Conservation (phyloP, 1,140 invertebrate species). For the Laupala kohalensis region DNA sequence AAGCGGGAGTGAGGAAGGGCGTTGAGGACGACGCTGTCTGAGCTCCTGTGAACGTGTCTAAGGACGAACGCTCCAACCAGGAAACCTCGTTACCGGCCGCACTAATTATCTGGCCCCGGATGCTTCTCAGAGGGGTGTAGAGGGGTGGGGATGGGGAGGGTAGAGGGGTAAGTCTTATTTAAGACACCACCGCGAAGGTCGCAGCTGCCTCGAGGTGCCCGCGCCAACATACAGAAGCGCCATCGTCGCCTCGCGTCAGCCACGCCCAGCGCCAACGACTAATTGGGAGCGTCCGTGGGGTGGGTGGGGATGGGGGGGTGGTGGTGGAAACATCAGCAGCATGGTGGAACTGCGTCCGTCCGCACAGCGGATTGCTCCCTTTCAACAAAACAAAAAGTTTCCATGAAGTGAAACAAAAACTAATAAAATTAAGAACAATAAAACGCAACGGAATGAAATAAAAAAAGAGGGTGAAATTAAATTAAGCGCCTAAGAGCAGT, state of each 20-base stretch:
- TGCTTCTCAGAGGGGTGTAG: not conserved
- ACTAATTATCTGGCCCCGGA: not conserved
- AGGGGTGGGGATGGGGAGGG: no score
- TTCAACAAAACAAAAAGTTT: not conserved
- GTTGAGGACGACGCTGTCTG: no score
- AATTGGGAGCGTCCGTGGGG: not conserved
- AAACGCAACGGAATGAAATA: not conserved
- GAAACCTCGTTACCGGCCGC: not conserved
- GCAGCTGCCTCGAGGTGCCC: not conserved
- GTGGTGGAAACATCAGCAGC: not conserved
- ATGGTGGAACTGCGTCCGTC: no score
- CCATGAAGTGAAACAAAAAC: not conserved
- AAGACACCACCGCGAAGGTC: not conserved
- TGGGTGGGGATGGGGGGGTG: no score
- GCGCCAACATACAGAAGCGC: not conserved
- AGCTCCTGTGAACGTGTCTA: not conserved
- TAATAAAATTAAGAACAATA: not conserved
- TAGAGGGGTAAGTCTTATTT: not conserved
- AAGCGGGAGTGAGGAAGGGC: no score
- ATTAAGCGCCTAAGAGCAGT: not conserved
- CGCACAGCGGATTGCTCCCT: not conserved
- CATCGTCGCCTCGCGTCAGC: no score
- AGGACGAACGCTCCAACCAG: not conserved
- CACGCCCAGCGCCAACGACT: not conserved
- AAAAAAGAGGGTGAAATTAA: not conserved